Conservation (phyloP, 1,140 invertebrate genomes). For the Berghia stephanieae region DNA sequence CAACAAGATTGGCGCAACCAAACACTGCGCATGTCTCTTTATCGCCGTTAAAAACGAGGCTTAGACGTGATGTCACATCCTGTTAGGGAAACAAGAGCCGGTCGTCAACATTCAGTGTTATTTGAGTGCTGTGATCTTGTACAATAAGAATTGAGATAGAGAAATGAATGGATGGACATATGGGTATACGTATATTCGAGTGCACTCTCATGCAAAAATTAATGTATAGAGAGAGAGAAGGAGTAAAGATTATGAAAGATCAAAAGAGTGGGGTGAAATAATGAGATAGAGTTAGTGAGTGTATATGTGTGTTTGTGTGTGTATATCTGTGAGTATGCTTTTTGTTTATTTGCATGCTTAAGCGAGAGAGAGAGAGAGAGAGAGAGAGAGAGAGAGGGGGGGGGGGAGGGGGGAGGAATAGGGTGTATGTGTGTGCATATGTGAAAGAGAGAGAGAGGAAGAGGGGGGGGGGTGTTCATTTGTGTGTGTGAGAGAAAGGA, state of each 20-base stretch:
- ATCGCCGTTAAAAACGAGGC: too few species aligned
- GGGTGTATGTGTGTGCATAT: background rate
- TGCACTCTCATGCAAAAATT: too few species aligned
- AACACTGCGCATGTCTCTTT: too few species aligned
- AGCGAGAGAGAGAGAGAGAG: background rate
- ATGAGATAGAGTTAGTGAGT: background rate
- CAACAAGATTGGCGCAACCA: too few species aligned
- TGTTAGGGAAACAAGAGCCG: too few species aligned
- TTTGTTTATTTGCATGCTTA: background rate
- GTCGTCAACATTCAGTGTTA: too few species aligned
- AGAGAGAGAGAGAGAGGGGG: background rate
- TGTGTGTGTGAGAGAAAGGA: background rate
- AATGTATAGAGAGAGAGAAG: background rate
- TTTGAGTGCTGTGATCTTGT: too few species aligned
- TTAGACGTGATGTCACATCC: too few species aligned
- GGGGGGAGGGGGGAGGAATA: background rate
- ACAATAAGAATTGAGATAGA: too few species aligned
- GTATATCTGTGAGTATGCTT: background rate
- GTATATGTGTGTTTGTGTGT: background rate
- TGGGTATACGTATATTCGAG: too few species aligned
- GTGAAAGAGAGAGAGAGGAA: background rate
- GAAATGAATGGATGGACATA: too few species aligned
- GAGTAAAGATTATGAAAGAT: background rate
- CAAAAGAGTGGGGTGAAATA: background rate
- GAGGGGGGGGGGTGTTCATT: background rate